Conservation (phyloP, 2,113 vertebrate genomes). For the Eonycteris spelaea region DNA sequence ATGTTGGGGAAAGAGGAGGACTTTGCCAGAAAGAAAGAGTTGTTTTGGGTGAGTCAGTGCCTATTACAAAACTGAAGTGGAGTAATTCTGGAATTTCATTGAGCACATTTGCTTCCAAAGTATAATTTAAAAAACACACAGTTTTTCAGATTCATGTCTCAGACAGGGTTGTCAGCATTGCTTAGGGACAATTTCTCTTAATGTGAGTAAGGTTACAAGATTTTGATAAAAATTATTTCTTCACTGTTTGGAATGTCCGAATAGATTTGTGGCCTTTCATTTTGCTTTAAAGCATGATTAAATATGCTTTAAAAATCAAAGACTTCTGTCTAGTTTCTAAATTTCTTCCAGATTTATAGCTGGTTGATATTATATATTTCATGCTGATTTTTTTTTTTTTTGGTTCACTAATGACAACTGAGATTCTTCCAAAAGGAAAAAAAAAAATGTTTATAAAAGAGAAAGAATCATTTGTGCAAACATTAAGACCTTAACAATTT, state of each 20-base stretch:
- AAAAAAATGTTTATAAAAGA: not conserved
- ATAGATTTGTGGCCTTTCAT: slow-evolving; percentile 63
- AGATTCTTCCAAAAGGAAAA: not conserved
- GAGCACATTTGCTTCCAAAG: slow-evolving; percentile 60
- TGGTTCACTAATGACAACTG: slow-evolving; percentile 14
- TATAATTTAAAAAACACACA: slow-evolving; percentile 71
- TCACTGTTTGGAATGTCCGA: slow-evolving; percentile 64
- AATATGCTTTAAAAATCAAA: slow-evolving; percentile 65
- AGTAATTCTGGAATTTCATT: slow-evolving; percentile 70
- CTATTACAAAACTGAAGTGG: slow-evolving; percentile 45
- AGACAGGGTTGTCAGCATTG: slow-evolving; percentile 37
- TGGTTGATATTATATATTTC: slow-evolving; percentile 37
- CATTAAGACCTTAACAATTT: slow-evolving; percentile 13
- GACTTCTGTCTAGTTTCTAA: slow-evolving; percentile 28
- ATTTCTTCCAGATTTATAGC: slow-evolving; percentile 75
- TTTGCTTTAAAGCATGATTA: slow-evolving; percentile 69
- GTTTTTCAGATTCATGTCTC: not conserved
- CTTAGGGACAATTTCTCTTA: slow-evolving; percentile 45
- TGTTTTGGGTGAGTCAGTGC: slow-evolving; percentile 60
- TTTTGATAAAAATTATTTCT: slow-evolving; percentile 69
- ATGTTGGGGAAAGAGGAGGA: not conserved
- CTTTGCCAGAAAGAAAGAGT: slow-evolving; percentile 15
- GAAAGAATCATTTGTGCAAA: slow-evolving; percentile 7
- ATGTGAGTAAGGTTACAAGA: slow-evolving; percentile 26
- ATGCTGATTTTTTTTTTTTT: not conserved